These are phyloP conservation scores for Mus pahari DNA, from an alignment of 2,113 vertebrate genomes.

Conservation along the genomic window DNA sequence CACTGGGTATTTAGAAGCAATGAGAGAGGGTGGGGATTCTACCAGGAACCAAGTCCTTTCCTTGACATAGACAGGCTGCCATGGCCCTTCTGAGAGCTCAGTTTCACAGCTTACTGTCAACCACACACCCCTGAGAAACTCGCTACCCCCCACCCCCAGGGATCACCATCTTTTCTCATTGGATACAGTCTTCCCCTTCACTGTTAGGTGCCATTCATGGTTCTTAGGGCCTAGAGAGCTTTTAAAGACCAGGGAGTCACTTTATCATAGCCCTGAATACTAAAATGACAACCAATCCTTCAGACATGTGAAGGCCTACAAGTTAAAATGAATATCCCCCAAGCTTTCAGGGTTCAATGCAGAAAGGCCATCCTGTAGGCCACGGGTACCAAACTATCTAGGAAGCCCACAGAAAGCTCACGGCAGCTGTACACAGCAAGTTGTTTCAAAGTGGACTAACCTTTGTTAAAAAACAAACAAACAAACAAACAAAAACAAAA, in stretches of 20 bases:
- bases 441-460: not conserved
- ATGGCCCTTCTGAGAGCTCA: rapidly evolving
- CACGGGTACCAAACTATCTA: rapidly evolving
- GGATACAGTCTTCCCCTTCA: not conserved
- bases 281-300: too few species aligned
- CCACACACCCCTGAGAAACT: not conserved
- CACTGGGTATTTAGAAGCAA: not conserved
- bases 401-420: not conserved
- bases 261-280: too few species aligned
- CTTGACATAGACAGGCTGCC: too few species aligned
- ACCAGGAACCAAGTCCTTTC: rapidly evolving
- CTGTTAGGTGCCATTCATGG: not conserved
- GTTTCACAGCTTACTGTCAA: rapidly evolving
- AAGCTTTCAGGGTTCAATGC: rapidly evolving
- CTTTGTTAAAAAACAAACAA: not conserved
- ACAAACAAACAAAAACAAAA: too few species aligned
- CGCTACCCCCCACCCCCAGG: rapidly evolving
- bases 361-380: rapidly evolving
- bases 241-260: not conserved
- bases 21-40: too few species aligned
- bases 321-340: not conserved
- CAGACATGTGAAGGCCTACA: not conserved
- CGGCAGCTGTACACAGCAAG: rapidly evolving
- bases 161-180: too few species aligned
- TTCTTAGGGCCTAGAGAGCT: not conserved